A percentile compares a stretch with the other conserved stretches of the same genome.
These are phyloP conservation scores for Arremon brunneinucha DNA, from an alignment of 2,797 vertebrate genomes.

Conservation along the genomic window DNA sequence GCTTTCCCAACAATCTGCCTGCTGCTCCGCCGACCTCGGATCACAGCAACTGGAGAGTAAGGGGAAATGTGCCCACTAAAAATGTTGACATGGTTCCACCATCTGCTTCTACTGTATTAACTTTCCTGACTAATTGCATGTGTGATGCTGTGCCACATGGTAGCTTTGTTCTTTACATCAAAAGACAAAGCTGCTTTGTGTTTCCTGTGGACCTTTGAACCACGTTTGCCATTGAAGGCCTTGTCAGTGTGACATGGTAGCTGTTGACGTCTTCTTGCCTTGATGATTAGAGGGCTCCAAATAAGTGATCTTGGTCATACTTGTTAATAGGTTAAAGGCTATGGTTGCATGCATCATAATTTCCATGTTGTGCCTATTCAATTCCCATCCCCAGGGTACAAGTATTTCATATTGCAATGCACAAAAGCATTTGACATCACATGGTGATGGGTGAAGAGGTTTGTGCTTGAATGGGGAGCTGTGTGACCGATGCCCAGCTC, in stretches of 20 bases:
- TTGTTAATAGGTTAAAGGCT: conserved; percentile 54
- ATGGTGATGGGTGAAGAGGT: background rate
- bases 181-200: conserved; percentile 46
- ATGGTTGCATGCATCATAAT: conserved; percentile 24
- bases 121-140: conserved; percentile 58
- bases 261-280: conserved; percentile 58
- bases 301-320: conserved; percentile 38
- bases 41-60: background rate
- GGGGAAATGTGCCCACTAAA: conserved; percentile 30
- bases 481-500: background rate
- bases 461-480: background rate
- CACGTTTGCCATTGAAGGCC: conserved; percentile 9
- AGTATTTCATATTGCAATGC: background rate
- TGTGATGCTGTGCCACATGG: conserved; percentile 65
- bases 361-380: conserved; percentile 41
- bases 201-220: conserved; percentile 41
- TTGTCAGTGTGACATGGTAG: conserved; percentile 18
- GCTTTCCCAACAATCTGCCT: background rate
- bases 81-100: conserved; percentile 56
- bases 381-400: background rate
- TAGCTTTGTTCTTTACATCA: conserved; percentile 59
- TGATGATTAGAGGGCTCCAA: conserved; percentile 18
- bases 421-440: conserved; percentile 36
- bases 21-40: background rate
- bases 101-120: conserved; percentile 67